phyloP scores from a whole-genome alignment of 2,797 vertebrate species.

The Enteromius radiatus region DNA sequence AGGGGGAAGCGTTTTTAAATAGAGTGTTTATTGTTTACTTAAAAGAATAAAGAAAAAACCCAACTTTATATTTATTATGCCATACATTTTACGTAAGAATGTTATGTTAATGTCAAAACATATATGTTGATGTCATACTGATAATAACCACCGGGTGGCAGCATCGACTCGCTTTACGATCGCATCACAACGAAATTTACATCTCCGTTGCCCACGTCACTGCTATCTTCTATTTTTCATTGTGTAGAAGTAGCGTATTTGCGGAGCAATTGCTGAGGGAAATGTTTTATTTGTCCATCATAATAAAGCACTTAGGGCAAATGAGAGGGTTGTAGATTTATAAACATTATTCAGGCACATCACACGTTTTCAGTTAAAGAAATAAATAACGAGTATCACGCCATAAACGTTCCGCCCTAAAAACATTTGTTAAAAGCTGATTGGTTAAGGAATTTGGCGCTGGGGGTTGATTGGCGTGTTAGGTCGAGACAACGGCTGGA shows the following conservation, averaged over 20 bases:
- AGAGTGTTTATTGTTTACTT: neutral
- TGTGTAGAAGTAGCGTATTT: neutral
- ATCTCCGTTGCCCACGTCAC: neutral
- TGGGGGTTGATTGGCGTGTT: constrained; percentile 64
- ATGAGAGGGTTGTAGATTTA: neutral
- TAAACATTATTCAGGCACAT: neutral
- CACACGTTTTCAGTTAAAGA: neutral
- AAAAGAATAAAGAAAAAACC: neutral
- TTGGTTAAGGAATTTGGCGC: constrained; percentile 55
- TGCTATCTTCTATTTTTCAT: neutral
- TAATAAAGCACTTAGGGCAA: neutral
- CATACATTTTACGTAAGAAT: neutral
- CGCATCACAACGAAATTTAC: neutral
- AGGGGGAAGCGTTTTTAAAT: neutral
- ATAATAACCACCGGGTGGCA: constrained; percentile 32
- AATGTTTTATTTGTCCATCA: neutral
- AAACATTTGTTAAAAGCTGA: constrained; percentile 20
- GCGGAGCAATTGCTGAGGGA: neutral
- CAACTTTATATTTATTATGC: neutral
- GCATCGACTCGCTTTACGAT: neutral
- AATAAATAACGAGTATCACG: constrained; percentile 33
- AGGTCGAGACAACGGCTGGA: constrained; percentile 36
- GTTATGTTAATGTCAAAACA: neutral
- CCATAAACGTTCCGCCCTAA: constrained; percentile 30
- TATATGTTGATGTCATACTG: neutral